These are phyloP conservation scores for Melanerpes formicivorus DNA, from an alignment of 2,113 vertebrate genomes.

Conservation along the genomic window DNA sequence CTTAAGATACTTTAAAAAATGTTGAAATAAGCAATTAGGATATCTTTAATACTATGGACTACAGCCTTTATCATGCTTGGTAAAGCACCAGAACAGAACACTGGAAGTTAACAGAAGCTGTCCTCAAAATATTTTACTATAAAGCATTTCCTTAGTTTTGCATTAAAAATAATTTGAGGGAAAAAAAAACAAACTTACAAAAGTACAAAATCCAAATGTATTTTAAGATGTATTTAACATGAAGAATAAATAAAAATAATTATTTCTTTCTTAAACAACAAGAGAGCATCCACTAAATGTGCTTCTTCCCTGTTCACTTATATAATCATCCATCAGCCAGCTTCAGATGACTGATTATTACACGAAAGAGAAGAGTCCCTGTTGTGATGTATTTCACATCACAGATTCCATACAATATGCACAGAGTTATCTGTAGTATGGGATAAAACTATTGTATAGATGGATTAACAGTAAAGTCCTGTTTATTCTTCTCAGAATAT, in stretches of 20 bases:
- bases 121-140: not conserved
- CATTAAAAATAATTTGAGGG: not conserved
- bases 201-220: not conserved
- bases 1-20: not conserved
- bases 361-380: not conserved
- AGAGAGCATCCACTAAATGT: not conserved
- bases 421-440: not conserved
- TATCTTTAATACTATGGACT: not conserved
- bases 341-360: not conserved
- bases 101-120: not conserved
- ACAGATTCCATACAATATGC: not conserved
- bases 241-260: not conserved
- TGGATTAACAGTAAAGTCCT: not conserved
- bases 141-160: not conserved
- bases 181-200: not conserved
- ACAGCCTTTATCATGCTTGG: not conserved
- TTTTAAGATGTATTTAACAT: not conserved
- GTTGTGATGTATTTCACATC: not conserved
- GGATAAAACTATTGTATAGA: not conserved
- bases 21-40: not conserved
- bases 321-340: not conserved
- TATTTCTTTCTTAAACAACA: not conserved
- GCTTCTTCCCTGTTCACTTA: not conserved
- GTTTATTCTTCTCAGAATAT: not conserved
- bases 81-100: not conserved